Percentiles rank a stretch among this genome's conserved stretches.
Conservation (phyloP, 2,113 vertebrate species). For the Phylloscopus trochiloides region DNA sequence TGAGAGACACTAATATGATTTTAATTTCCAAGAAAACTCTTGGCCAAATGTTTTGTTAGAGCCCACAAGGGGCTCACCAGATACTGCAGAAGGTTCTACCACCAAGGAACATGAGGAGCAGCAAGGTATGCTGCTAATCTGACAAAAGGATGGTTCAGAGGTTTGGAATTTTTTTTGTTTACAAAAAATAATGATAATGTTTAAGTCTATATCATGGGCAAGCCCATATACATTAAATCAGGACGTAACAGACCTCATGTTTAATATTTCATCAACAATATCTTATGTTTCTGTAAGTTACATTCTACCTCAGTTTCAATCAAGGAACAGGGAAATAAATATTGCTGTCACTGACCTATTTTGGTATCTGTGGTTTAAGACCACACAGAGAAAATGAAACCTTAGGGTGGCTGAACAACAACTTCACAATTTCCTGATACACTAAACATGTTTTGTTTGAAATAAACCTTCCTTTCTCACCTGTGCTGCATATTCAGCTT, state of each 20-base stretch:
- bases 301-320: neutral
- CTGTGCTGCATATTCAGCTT: slow-evolving; percentile 92
- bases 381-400: neutral
- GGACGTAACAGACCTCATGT: neutral
- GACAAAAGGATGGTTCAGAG: neutral
- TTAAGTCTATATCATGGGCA: neutral
- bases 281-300: neutral
- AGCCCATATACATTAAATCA: neutral
- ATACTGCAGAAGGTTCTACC: neutral
- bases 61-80: neutral
- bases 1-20: neutral
- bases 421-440: neutral
- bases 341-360: neutral
- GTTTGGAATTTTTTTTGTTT: neutral
- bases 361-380: neutral
- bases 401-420: neutral
- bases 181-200: neutral
- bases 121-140: neutral
- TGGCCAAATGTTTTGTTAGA: neutral
- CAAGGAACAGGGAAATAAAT: neutral
- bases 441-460: neutral
- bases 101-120: neutral
- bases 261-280: neutral
- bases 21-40: neutral
- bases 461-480: slow-evolving; percentile 69